Conservation (phyloP, 2,888 invertebrate genomes). For the Nephrotoma flavescens region DNA sequence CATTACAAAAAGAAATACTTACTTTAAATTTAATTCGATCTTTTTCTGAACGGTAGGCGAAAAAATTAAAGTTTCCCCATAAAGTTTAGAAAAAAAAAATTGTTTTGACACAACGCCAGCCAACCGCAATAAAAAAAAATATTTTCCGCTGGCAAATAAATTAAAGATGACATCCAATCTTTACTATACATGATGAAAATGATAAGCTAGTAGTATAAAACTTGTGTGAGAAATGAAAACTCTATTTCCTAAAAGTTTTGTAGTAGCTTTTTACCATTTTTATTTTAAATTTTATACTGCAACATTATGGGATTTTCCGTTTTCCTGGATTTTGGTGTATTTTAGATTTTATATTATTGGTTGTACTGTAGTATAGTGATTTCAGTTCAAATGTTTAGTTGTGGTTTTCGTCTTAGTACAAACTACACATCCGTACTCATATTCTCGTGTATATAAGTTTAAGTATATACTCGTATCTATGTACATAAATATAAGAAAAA, state of each 20-base stretch:
- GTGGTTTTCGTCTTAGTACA: not conserved
- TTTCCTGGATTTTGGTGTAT: not conserved
- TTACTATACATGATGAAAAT: not conserved
- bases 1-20: too few species aligned
- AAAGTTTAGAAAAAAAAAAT: not conserved
- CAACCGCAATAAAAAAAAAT: not conserved
- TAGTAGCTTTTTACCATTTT: not conserved
- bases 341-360: not conserved
- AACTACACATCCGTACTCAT: not conserved
- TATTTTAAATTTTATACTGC: not conserved
- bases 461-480: not conserved
- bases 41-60: not conserved
- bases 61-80: not conserved
- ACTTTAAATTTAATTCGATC: too few species aligned
- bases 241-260: not conserved
- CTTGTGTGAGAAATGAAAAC: not conserved
- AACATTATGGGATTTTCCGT: not conserved
- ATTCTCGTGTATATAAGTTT: not conserved
- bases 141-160: not conserved
- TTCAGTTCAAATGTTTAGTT: not conserved
- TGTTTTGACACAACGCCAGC: not conserved
- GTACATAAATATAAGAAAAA: not conserved
- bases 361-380: not conserved
- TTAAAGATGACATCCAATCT: not conserved
- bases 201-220: not conserved